Base-by-base conservation (phyloP, 2,797 vertebrate species). In the Pangasius djambal region DNA sequence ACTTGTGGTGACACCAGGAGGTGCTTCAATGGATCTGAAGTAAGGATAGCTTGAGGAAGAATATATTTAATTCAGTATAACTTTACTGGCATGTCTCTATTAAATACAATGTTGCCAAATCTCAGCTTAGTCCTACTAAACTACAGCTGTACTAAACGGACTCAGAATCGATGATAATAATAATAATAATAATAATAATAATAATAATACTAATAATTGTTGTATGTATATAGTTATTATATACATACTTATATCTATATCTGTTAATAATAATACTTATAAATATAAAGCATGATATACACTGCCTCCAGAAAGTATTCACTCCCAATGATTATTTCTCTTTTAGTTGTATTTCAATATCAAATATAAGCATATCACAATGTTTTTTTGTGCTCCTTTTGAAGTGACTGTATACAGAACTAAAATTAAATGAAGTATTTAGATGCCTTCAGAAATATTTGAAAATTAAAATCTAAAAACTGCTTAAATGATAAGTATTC, bases 1-100 rank as follows among this genome's bases (percentile, higher is more conserved):
- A 89, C 85, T 69, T 37, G 50, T 79, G 16, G 22, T 83, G 85
- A 44, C 85, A 37, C 69, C 22, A 74, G 75, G 48, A 86, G 12
- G 55, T 40, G 22, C 5, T 61, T 61, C 55, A 15, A 15, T 61
- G 2, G 1, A 31, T 22, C n/a, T 55, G n/a, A 34, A 79, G 2
- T 31, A 34, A 57, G n/a, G 31, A 31, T 52, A 34, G n/a, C 6
- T 13, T 37, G 31, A 25, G 34, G 57, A 59, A 40, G 55, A 59
- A 57, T 79, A 52, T n/a, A 34, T 55, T 34, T 8, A 31, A 55
- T 79, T 79, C n/a, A 44, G 18, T 48, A 48, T 48, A 28, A 13
- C 40, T 48, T 75, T 75, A 28, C 44, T 75, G 22, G 10, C 2
- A 28, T 31, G 37, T 16, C 75, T 31, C 22, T n/a, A n/a, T 69